Base-by-base conservation (phyloP, 2,888 invertebrate species). In the Graphium colonna region DNA sequence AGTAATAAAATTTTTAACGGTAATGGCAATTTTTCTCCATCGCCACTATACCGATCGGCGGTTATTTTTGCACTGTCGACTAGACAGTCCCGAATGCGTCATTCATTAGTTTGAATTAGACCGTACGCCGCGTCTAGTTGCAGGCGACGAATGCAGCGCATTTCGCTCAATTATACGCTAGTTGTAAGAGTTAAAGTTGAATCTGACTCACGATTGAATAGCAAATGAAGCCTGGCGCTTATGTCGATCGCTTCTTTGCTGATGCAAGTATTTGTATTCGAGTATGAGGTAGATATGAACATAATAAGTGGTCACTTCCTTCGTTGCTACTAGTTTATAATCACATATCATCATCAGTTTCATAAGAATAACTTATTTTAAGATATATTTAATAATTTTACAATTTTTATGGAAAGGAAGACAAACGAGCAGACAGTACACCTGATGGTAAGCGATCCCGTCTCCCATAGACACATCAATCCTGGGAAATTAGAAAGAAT, bases 131-230 rank as follows among this genome's bases (percentile, higher is more conserved):
- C 39, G 38, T 39, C 44, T 53, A 53, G 53, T 18, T 41, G 41
- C 46, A 13, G 42, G 52, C 52, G 47, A 52, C 52, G 42, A 48
- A 43, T 48, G 43, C 52, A 52, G 47, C 52, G 52, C 53, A 38
- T 54, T 54, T 49, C 54, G 54, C 45, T 54, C 50, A 54, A 54
- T 54, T 54, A 50, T 43, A 41, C 26, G 49, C 50, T 45, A 54
- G 45, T 21, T 50, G 38, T 50, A 45, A n/a, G 54, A 54, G 54
- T 54, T 50, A 54, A 45, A 54, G 45, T 54, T 54, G 50, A 54
- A 54, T 50, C 54, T 54, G 54, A 54, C 45, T 54, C 54, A 54
- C 45, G 44, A 54, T 54, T 50, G 50, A 50, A 50, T 54, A 54
- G 40, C 41, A 54, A 50, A 54, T 46, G 49, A 40, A 40, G 18